A percentile compares a stretch with the other conserved stretches of the same genome.
phyloP scores from a whole-genome alignment of 2,797 vertebrate species.

The Zalophus californianus region DNA sequence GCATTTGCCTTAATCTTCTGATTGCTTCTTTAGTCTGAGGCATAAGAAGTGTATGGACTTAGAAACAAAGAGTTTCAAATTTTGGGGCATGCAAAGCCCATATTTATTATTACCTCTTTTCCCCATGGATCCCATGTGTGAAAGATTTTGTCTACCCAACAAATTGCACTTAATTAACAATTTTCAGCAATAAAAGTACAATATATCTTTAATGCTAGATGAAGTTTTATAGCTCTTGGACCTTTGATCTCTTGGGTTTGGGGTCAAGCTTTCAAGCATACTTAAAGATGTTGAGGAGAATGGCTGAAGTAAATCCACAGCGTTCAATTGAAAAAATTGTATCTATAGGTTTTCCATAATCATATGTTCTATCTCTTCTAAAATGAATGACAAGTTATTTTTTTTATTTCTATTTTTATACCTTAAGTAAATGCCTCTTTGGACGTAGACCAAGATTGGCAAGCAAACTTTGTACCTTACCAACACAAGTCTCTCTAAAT shows the following conservation, averaged over 20 bases:
- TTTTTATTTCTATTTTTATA: slow-evolving; percentile 48
- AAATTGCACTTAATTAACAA: not conserved
- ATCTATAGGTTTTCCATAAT: not conserved
- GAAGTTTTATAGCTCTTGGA: not conserved
- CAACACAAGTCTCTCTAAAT: slow-evolving; percentile 74
- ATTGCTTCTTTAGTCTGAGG: not conserved
- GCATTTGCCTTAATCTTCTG: not conserved
- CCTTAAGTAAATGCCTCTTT: slow-evolving; percentile 73
- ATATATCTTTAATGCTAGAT: not conserved
- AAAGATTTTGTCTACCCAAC: slow-evolving; percentile 31
- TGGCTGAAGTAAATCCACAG: not conserved
- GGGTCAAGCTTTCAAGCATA: not conserved
- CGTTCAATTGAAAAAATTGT: not conserved
- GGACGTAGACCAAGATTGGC: slow-evolving; percentile 65
- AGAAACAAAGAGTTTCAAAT: slow-evolving; percentile 12
- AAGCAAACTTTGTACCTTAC: slow-evolving; percentile 66
- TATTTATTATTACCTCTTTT: slow-evolving; percentile 14
- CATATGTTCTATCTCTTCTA: slow-evolving; percentile 38
- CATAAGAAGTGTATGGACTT: not conserved
- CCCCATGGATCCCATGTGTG: not conserved
- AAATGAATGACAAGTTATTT: slow-evolving; percentile 30
- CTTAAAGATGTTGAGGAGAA: not conserved
- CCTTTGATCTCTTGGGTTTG: not conserved
- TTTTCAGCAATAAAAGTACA: slow-evolving; percentile 54
- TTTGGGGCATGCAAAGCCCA: not conserved